A percentile compares a stretch with the other conserved stretches of the same genome.
These are phyloP conservation scores for Sitta carolinensis DNA, from an alignment of 2,797 vertebrate genomes.

Conservation along the genomic window DNA sequence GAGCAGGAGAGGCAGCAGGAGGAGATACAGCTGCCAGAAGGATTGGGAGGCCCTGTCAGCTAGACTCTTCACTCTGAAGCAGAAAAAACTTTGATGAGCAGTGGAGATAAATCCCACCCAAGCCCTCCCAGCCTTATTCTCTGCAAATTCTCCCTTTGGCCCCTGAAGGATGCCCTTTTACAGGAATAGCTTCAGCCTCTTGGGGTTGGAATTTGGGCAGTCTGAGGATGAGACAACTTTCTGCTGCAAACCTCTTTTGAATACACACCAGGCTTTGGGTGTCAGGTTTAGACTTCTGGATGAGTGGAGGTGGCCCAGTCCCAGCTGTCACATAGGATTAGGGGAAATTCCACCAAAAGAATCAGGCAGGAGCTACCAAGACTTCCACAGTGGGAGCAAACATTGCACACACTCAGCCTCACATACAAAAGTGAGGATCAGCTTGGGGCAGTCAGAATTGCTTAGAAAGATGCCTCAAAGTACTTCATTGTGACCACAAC, in stretches of 20 bases:
- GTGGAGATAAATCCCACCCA: neutral
- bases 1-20: neutral
- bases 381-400: neutral
- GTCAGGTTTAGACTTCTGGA: neutral
- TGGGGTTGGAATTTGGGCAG: rapidly evolving
- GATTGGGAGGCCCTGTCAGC: neutral
- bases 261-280: neutral
- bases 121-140: neutral
- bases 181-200: neutral
- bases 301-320: no score
- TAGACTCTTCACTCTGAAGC: neutral
- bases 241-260: neutral
- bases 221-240: neutral
- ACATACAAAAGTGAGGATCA: neutral
- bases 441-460: neutral
- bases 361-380: neutral
- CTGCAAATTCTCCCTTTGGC: neutral
- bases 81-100: neutral
- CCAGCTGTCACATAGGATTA: neutral
- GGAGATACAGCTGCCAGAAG: neutral
- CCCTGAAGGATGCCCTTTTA: neutral
- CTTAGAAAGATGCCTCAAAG: neutral
- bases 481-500: rapidly evolving
- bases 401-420: neutral
- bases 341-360: neutral